Conservation (phyloP, 2,888 invertebrate genomes). For the Caenorhabditis sp. region DNA sequence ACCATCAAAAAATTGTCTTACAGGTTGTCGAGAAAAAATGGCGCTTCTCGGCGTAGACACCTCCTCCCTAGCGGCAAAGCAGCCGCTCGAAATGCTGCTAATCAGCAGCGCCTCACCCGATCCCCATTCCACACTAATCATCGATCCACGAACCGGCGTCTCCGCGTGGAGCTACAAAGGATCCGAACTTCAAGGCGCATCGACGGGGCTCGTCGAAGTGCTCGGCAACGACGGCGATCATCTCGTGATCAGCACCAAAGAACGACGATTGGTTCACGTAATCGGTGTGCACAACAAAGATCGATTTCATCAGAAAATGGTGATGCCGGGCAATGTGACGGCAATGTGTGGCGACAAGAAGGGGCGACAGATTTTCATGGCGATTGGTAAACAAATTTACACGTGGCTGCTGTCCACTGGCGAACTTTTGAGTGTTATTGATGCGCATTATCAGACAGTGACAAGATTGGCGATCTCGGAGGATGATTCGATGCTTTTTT, state of each 20-base stretch:
- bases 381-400: slow-evolving; percentile 56
- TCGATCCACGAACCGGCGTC: slow-evolving; percentile 62
- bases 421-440: slow-evolving; percentile 52
- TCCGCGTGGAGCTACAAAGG: slow-evolving; percentile 63
- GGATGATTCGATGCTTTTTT: slow-evolving; percentile 54
- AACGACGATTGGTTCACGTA: slow-evolving; percentile 54
- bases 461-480: slow-evolving; percentile 46
- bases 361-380: slow-evolving; percentile 55
- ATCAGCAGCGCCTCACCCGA: slow-evolving; percentile 48
- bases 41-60: slow-evolving; percentile 34
- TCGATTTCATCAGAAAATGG: slow-evolving; percentile 49
- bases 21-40: slow-evolving; percentile 11
- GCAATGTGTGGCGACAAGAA: slow-evolving; percentile 39
- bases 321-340: slow-evolving; percentile 46
- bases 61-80: slow-evolving; percentile 22
- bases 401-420: slow-evolving; percentile 58
- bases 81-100: slow-evolving; percentile 40
- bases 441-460: slow-evolving; percentile 60
- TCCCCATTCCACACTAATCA: slow-evolving; percentile 55
- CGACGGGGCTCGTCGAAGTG: slow-evolving; percentile 46
- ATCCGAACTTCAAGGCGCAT: slow-evolving; percentile 58
- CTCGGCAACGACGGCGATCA: slow-evolving; percentile 53
- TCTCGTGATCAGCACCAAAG: slow-evolving; percentile 49
- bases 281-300: slow-evolving; percentile 51
- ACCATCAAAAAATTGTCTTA: too few relatives aligned